A percentile compares a stretch with the other conserved stretches of the same genome.
phyloP scores from a whole-genome alignment of 1,140 invertebrate species.

The Drosophila sp. region DNA sequence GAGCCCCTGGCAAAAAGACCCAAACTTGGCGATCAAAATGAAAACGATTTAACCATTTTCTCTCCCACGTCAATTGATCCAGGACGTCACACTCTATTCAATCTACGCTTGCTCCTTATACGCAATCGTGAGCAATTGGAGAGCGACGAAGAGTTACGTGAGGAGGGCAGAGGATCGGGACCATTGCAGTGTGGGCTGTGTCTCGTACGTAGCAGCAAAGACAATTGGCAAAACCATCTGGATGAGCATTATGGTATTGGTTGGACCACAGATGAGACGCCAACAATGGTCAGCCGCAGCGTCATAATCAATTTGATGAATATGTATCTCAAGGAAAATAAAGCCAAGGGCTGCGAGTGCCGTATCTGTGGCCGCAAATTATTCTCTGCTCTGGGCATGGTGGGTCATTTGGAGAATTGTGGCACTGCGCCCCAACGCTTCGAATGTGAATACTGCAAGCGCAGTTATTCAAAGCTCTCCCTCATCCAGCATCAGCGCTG shows the following conservation, averaged over 20 bases:
- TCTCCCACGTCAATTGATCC: neutral
- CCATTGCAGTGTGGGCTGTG: constrained; percentile 67
- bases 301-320: constrained; percentile 43
- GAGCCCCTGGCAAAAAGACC: neutral
- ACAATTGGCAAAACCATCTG: constrained; percentile 49
- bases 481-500: constrained; percentile 36
- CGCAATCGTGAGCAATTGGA: constrained; percentile 61
- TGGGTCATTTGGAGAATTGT: constrained; percentile 66
- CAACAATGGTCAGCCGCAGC: constrained; percentile 30
- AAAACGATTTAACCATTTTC: neutral
- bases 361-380: constrained; percentile 59
- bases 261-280: constrained; percentile 42
- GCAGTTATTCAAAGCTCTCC: constrained; percentile 38
- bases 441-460: constrained; percentile 49
- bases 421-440: constrained; percentile 44
- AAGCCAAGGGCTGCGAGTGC: constrained; percentile 40
- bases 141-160: constrained; percentile 44
- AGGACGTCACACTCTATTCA: constrained; percentile 24
- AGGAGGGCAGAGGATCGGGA: constrained; percentile 42
- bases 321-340: constrained; percentile 22
- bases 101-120: constrained; percentile 60
- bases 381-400: constrained; percentile 53
- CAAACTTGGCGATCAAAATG: neutral
- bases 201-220: constrained; percentile 34
- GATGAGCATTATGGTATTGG: constrained; percentile 71